Base-by-base conservation (phyloP, 2,888 invertebrate species). In the Galerucella pusilla region DNA sequence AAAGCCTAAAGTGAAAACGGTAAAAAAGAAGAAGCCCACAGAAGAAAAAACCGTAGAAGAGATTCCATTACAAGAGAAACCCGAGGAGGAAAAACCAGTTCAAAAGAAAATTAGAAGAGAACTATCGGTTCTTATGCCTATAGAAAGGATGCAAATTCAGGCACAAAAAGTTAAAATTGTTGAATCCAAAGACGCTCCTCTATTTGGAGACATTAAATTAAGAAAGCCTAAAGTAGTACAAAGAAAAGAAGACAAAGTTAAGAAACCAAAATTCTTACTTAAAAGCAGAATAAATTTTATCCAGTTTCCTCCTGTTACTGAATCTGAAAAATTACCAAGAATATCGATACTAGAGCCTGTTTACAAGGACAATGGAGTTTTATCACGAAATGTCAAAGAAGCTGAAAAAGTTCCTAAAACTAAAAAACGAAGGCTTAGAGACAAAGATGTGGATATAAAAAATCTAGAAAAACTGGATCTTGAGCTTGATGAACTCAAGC, bases 241-340 rank as follows among this genome's bases (percentile, higher is more conserved):
- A 63, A 84, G 84, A 73, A 85, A 85, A 79, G 85, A 85, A 78
- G 77, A 82, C 71, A 75, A 75, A 90, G 83, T 78, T 0, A 84
- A 82, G 78, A 86, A 94, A 72, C 94, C 93, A 0, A 93, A 92
- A 85, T 89, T 93, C 69, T 89, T 92, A 83, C 87, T 95, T 0
- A 93, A 93, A 83, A 94, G 94, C 85, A 90, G 93, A 79, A 93
- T 94, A n/a, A 89, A 88, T 60, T 90, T 90, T 80, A 85, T 89
- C 2, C 88, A 88, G 68, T 89, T 89, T 78, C 88, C 88, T 54
- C 86, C 88, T 25, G 28, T 77, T 65, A 78, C 77, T 35, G 86
- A 87, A 83, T 59, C 80, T 60, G 86, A 87, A 79, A 82, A 85
- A 68, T 78, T 82, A 68, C 85, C 88, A 5, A 77, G 83, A 42